Percentiles rank a stretch among this genome's conserved stretches.
Evolutionary conservation across 2,797 vertebrate species (phyloP).

Genomic region (Malurus splendens): DNA sequence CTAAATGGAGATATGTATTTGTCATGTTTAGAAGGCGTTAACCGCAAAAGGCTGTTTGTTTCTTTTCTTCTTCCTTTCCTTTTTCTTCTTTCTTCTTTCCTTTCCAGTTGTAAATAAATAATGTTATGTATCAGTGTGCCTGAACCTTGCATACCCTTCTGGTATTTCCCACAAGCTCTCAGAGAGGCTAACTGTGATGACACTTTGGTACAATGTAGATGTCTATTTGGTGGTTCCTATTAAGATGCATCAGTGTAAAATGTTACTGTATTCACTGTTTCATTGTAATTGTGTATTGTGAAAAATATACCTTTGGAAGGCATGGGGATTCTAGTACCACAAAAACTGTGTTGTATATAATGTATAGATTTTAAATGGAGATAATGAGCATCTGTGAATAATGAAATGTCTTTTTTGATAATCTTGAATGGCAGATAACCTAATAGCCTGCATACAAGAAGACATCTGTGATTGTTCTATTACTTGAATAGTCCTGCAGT

Average conservation of each 20-base stretch:
- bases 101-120: conserved; percentile 83
- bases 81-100: conserved; percentile 30
- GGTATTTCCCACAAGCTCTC: conserved; percentile 76
- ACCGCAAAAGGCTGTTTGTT: conserved; percentile 69
- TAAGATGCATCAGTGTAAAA: conserved; percentile 87
- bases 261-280: conserved; percentile 92
- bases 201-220: conserved; percentile 82
- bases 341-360: conserved; percentile 92
- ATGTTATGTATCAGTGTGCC: conserved; percentile 88
- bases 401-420: conserved; percentile 78
- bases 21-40: conserved; percentile 74
- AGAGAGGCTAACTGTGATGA: conserved; percentile 81
- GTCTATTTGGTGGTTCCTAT: conserved; percentile 88
- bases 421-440: conserved; percentile 86
- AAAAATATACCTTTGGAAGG: conserved; percentile 87
- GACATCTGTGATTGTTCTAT: conserved; percentile 91
- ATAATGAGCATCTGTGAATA: conserved; percentile 87
- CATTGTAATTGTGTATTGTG: conserved; percentile 96
- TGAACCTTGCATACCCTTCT: conserved; percentile 89
- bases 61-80: conserved; percentile 31
- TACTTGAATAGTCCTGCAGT: conserved; percentile 95
- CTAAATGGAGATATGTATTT: conserved; percentile 74
- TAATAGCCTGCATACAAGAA: conserved; percentile 78
- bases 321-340: conserved; percentile 87
- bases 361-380: conserved; percentile 90